Evolutionary conservation across 1,140 invertebrate genomes (phyloP).

Genomic region (Wasmannia auropunctata): DNA sequence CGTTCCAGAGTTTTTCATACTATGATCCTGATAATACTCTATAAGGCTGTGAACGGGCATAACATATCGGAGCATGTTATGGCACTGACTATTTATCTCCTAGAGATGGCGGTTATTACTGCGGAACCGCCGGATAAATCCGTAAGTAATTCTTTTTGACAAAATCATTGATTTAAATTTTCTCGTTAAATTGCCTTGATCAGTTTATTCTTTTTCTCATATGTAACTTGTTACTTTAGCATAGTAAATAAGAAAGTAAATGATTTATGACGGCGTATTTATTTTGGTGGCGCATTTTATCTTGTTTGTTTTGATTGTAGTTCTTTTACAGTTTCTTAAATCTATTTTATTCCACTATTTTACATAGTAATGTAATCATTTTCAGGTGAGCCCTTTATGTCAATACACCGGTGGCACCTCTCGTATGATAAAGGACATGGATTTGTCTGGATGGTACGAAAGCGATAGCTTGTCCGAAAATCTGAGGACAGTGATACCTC

Average conservation of each 20-base stretch:
- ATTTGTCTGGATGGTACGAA: slow-evolving; percentile 91
- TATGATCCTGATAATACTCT: slow-evolving; percentile 93
- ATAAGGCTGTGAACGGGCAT: slow-evolving; percentile 92
- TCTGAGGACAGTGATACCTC: slow-evolving; percentile 90
- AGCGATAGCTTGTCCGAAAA: slow-evolving; percentile 92
- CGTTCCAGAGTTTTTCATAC: slow-evolving; percentile 94
- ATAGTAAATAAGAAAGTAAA: not conserved
- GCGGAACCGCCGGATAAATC: slow-evolving; percentile 85
- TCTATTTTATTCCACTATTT: slow-evolving; percentile 21
- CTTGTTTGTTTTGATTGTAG: not conserved
- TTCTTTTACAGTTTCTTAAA: slow-evolving; percentile 9
- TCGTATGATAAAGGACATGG: slow-evolving; percentile 87
- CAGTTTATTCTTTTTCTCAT: slow-evolving; percentile 15
- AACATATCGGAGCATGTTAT: slow-evolving; percentile 93
- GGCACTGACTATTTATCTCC: slow-evolving; percentile 93
- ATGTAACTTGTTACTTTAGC: not conserved
- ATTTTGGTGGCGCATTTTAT: not conserved
- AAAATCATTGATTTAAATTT: not conserved
- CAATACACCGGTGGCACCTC: slow-evolving; percentile 76
- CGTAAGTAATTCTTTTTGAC: slow-evolving; percentile 71
- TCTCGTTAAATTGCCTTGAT: not conserved
- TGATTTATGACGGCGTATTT: not conserved
- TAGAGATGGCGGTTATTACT: slow-evolving; percentile 93
- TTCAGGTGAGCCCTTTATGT: slow-evolving; percentile 82
- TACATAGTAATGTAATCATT: slow-evolving; percentile 50